Evolutionary conservation across 1,140 invertebrate genomes (phyloP), one percentile per base, ranked within the genome.

Genomic region (Agrilus planipennis): DNA sequence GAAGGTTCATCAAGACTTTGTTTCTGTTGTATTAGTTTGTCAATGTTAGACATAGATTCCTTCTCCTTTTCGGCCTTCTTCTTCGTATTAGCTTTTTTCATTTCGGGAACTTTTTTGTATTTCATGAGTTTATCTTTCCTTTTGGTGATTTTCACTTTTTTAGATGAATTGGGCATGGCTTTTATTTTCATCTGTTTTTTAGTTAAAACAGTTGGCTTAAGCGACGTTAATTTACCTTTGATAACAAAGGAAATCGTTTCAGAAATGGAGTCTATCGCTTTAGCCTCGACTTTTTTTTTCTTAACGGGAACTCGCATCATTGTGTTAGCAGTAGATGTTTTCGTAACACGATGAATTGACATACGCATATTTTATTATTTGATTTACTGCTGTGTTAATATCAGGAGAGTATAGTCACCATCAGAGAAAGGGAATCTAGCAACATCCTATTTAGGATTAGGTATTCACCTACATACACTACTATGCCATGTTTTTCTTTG

Each of bases 211-310:
- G 9, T 60, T 54, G 40, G 63, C 60, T 50, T 60, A 49, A 44
- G 36, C 18, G 52, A 47, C 41, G 57, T 53, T 20, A 58, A 34
- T 46, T 67, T 63, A 3, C 62, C 61, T 15, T 57, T 54, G 9
- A 61, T 58, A 9, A 60, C 58, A 39, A 54, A 60, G 2, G 55
- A 51, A 38, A 60, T 62, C n/a, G 60, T 61, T 36, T 60, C 60
- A 0, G 52, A 51, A 17, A 60, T 50, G 7, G 44, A 40, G 30
- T 52, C 27, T 28, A 32, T 20, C 23, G 38, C 21, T 12, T 36
- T 42, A 16, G 21, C 27, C 10, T 22, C 12, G 29, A 37, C 32
- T 19, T 35, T 27, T 27, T 15, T 43, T 38, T 30, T 46, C 23
- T 32, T 47, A 20, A 31, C 18, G 36, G 23, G 16, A 22, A 16